Evolutionary conservation across 2,797 vertebrate species (phyloP), one percentile per base, ranked within the genome.

Genomic region (Microctenopoma lineatum): DNA sequence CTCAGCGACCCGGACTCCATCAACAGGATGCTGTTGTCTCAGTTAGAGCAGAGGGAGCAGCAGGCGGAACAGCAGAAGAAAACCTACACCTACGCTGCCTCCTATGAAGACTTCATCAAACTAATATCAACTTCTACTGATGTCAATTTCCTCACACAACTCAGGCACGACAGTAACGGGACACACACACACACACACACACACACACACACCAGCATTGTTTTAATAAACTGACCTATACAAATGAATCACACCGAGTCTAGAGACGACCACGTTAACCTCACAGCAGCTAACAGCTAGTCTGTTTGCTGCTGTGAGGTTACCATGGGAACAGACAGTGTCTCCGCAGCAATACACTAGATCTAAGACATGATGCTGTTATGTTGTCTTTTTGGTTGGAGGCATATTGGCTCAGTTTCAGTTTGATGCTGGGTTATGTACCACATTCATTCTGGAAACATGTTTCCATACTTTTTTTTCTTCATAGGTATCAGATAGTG

Each of bases 41-140:
- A 98, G 92, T 88, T 99, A 93, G 98, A 98, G 89, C 95, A 95
- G 90, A 91, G 98, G 77, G 97, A 98, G 83, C 97, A 97, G 92
- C 90, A 96, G 92, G 96, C 94, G 51, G 96, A 97, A 69, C 97
- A 96, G 83, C 98, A 99, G 91, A 98, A 97, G 92, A 96, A 97
- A 90, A 96, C 96, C 71, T 99, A 99, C 92, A 97, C 96, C 52
- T 99, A 99, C 27, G 96, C 98, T 63, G 96, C 97, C 81, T 99
- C 97, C 65, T 99, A 99, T 14, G 98, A 99, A 88, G 97, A 99
- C 82, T 99, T 99, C 89, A 96, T 99, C 93, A 99, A 99, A 85
- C 96, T 99, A 67, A 99, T 99, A 90, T 97, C 94, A 86, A 96
- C 95, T 92, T 98, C 94, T 81, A 91, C 96, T 0, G 97, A 99